Evolutionary conservation across 2,888 invertebrate genomes (phyloP), one percentile per base, ranked within the genome.

Genomic region (Agrypnus murinus): DNA sequence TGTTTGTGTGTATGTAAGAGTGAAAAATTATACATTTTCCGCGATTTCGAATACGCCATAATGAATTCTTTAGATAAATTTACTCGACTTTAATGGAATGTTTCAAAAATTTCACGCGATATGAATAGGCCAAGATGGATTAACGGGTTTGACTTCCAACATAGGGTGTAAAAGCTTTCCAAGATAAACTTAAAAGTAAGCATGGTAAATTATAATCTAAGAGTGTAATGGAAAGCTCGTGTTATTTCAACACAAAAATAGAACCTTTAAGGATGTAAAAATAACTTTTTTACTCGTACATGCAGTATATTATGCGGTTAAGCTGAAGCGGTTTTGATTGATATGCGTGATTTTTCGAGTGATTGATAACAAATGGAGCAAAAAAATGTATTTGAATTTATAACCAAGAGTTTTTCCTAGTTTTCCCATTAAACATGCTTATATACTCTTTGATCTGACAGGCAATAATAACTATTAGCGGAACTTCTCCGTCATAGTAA

Each of bases 161-260:
- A 46, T 34, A 14, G 46, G 15, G 34, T 48, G 46, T 62, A 62
- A 62, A 62, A 62, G 64, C 64, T 55, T 66, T 58, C 57, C 48
- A 59, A 59, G 58, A 46, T 59, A 59, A 43, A 45, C 45, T 65
- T 55, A 55, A 65, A 65, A 65, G 57, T 65, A 65, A 65, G 57
- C 57, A 65, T 53, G 32, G 55, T 57, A 65, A 65, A 65, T 65
- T 65, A 55, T 57, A 65, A 65, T 65, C 32, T 57, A 45, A 57
- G 65, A 55, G 55, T 57, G 65, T 65, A 65, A 65, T 65, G 65
- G 65, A 65, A 65, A 57, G 65, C 43, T 43, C 45, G 65, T 65
- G 65, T 65, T 65, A 65, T 57, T 65, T 57, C 45, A 57, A 14
- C 57, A 53, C 36, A 43, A 32, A 45, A 60, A 43, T 60, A 25